Base-by-base conservation (phyloP, 1,140 invertebrate genomes). In the Caenorhabditis remanei region DNA sequence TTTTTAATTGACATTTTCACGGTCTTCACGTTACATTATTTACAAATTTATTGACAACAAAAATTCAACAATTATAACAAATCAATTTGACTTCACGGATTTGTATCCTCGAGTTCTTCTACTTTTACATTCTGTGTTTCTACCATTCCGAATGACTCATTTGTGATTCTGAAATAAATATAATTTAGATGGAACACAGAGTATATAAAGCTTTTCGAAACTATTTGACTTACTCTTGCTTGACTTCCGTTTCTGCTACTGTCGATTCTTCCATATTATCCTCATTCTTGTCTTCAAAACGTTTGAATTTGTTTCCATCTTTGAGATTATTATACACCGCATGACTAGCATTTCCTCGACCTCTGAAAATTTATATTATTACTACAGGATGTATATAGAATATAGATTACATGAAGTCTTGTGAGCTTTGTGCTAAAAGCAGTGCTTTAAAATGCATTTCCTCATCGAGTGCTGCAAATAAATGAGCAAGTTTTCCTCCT, bases 401-500 rank as follows among this genome's bases (percentile, higher is more conserved):
- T 1, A 32, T 32, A 46, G 6, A 46, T 79, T 50, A 79, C 71
- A 79, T 50, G n/a, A 50, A 79, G 19, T 79, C 46, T 24, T 79
- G 71, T 13, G 71, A 79, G 24, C 71, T 79, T n/a, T 79, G 71
- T 50, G 71, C 71, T 4, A 79, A 24, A 24, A 79, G 46, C n/a
- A 79, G 7, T 1, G 71, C 71, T 24, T 79, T 79, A 9, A 53
- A 50, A 32, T 79, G 71, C n/a, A 79, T 11, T 24, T 79, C 71
- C 24, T 79, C 71, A 79, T 79, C 71, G 11, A 79, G 46, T 50
- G 46, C 53, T 11, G 71, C 71, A 50, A 79, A 79, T 9, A 79
- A 24, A 50, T 79, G 71, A 50, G 71, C 71, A 11, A 79, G 21
- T 32, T 79, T 79, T 50, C 71, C 71, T 50, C 71, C 71, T 79